phyloP scores from a whole-genome alignment of 64 coral and sea anemone species.

The Anthopleura sola region DNA sequence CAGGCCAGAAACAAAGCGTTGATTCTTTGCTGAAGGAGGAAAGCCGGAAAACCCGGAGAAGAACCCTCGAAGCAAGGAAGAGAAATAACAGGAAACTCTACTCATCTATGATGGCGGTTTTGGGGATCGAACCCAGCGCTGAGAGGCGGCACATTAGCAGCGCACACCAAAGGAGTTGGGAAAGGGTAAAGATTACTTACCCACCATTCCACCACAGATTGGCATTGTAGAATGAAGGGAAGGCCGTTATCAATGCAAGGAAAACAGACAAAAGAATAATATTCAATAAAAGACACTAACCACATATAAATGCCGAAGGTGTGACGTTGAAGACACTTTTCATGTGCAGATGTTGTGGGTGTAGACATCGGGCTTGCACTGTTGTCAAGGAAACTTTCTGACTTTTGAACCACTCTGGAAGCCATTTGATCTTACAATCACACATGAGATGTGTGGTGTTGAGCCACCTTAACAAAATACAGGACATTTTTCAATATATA shows the following conservation, averaged over 20 bases:
- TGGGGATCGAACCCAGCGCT: too few species aligned
- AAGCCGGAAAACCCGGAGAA: too few species aligned
- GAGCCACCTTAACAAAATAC: constrained; percentile 48
- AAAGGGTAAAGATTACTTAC: too few species aligned
- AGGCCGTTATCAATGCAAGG: background rate
- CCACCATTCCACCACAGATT: too few species aligned
- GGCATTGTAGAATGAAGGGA: too few species aligned
- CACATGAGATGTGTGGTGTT: constrained; percentile 63
- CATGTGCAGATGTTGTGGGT: constrained; percentile 44
- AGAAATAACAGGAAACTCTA: too few species aligned
- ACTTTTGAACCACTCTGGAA: constrained; percentile 44
- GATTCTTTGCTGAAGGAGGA: too few species aligned
- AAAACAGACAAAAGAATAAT: background rate
- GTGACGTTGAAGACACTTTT: constrained; percentile 77
- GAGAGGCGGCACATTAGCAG: too few species aligned
- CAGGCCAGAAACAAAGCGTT: too few species aligned
- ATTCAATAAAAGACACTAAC: constrained; percentile 28
- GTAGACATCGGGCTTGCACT: constrained; percentile 44
- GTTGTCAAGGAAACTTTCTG: background rate
- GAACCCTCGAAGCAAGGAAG: too few species aligned
- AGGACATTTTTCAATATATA: background rate
- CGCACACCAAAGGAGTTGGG: too few species aligned
- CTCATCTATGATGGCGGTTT: too few species aligned
- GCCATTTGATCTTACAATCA: constrained; percentile 81
- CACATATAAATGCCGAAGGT: constrained; percentile 64